phyloP scores from a whole-genome alignment of 2,888 invertebrate species.

The Orchesella flavescens region DNA sequence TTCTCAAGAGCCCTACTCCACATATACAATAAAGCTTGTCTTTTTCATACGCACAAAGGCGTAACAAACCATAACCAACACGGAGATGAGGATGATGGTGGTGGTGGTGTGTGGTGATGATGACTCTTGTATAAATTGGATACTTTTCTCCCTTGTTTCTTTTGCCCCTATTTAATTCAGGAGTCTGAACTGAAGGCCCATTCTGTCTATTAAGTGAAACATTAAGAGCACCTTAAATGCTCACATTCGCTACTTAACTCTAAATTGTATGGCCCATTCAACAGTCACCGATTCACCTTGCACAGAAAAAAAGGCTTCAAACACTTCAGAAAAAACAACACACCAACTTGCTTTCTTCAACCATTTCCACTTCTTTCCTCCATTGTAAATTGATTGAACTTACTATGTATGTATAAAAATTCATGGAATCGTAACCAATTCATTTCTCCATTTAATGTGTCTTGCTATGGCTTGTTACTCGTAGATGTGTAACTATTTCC shows the following conservation, averaged over 20 bases:
- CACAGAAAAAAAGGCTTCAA: not conserved
- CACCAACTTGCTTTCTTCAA: not conserved
- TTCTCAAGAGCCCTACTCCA: not conserved
- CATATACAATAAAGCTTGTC: not conserved
- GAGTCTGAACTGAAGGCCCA: constrained; percentile 7
- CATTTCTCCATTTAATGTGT: constrained; percentile 56
- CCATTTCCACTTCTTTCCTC: not conserved
- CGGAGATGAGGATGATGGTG: constrained; percentile 6
- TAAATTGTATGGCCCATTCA: constrained; percentile 39
- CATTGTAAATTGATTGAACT: not conserved
- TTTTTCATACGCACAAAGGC: constrained; percentile 6
- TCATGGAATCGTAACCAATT: constrained; percentile 50
- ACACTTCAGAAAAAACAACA: not conserved
- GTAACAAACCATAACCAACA: constrained; percentile 24
- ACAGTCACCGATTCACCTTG: not conserved
- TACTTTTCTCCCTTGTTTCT: constrained; percentile 19
- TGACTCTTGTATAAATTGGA: not conserved
- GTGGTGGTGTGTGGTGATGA: constrained; percentile 28
- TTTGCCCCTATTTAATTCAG: constrained; percentile 1
- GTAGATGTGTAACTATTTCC: constrained; percentile 30
- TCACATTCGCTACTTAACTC: constrained; percentile 33
- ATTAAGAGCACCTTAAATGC: constrained; percentile 24
- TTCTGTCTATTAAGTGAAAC: constrained; percentile 34
- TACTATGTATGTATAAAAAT: not conserved
- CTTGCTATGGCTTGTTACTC: constrained; percentile 50